Conservation (phyloP, 2,797 vertebrate species). For the Meda fulgida region DNA sequence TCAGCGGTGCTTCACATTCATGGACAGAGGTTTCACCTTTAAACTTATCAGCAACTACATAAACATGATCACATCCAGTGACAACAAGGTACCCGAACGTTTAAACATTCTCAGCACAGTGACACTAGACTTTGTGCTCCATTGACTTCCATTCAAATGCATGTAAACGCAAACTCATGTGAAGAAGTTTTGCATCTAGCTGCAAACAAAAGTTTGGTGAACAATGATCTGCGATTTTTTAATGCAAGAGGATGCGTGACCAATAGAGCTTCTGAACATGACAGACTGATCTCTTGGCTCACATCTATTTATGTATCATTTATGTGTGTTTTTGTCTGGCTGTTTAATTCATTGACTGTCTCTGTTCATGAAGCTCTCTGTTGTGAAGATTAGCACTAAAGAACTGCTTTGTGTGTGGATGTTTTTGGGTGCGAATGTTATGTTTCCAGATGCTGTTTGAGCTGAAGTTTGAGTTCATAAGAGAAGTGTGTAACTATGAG, state of each 20-base stretch:
- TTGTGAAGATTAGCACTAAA: not conserved
- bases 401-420: conserved; percentile 40
- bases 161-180: not conserved
- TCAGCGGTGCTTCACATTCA: conserved; percentile 94
- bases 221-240: not conserved
- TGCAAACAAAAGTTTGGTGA: not conserved
- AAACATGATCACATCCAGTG: conserved; percentile 92
- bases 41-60: conserved; percentile 93
- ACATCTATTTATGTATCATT: not conserved
- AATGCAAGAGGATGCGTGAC: not conserved
- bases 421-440: conserved; percentile 46
- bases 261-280: not conserved
- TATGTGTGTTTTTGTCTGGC: conserved; percentile 6
- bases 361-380: conserved; percentile 9
- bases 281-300: not conserved
- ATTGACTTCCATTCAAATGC: conserved; percentile 4
- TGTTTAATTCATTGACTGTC: not conserved
- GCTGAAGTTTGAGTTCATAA: conserved; percentile 96
- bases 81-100: conserved; percentile 85
- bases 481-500: conserved; percentile 96
- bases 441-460: conserved; percentile 84
- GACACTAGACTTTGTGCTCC: not conserved
- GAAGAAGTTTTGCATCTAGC: not conserved
- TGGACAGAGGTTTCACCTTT: conserved; percentile 97
- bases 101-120: not conserved